Base-by-base conservation (phyloP, 1,140 invertebrate genomes). In the Aphaenogaster ashmeadi region DNA sequence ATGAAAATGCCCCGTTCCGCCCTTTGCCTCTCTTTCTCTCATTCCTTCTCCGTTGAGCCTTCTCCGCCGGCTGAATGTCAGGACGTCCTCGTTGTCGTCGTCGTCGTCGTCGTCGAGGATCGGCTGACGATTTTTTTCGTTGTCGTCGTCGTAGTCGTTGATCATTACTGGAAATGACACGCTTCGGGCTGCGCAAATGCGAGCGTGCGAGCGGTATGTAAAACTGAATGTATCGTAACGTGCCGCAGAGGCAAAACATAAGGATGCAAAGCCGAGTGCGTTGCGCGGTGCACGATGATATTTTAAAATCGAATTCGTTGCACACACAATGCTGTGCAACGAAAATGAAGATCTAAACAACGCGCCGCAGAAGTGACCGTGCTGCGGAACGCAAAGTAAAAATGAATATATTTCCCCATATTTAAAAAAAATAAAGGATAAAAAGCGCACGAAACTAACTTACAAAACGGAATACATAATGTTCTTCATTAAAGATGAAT, bases 1-100 rank as follows among this genome's bases (percentile, higher is more conserved):
- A 94, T 94, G 93, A 94, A 94, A 94, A 94, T 94, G 77, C 87
- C 75, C 87, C 81, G 90, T 52, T 87, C 52, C 64, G 52, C 58
- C 56, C 44, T 88, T 67, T 87, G 41, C 74, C 64, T 80, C 27
- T 50, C 33, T 47, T 38, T 38, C 72, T 86, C 36, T 36, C 58
- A 52, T 18, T 75, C 81, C 50, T 41, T 15, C 67, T 74, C 4
- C 18, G 13, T 7, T 9, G 18, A 33, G 27, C 18, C 21, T 44
- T 67, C 67, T 58, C 27, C 38, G 38, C 3, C 66, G 21, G 41
- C 41, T 83, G 69, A 60, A 60, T 71, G 80, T 84, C 80, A 84
- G 52, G 27, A 80, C 36, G 15, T 44, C 64, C 11, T 33, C n/a
- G 7, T 86, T 13, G 7, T 86, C 27, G 6, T 71, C 47, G 36